Base-by-base conservation (phyloP, 2,113 vertebrate genomes). In the Castor canadensis region DNA sequence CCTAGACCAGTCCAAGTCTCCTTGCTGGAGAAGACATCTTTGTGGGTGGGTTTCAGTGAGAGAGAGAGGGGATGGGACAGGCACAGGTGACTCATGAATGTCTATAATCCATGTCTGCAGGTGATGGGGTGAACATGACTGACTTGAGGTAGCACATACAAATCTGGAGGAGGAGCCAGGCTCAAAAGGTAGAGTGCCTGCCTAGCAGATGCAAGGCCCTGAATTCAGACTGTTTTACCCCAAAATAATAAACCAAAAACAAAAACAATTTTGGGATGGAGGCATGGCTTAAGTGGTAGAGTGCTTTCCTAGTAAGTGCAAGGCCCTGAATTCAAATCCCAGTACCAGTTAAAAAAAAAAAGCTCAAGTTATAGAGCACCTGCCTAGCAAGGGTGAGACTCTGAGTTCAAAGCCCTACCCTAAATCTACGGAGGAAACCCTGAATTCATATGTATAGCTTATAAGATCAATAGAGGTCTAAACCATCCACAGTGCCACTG, bases 361-460 rank as follows among this genome's bases (percentile, higher is more conserved):
- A n/a, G n/a, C 26, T 87, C 49, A 22, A 10, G 0, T 58, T 66
- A n/a, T 20, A 58, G 67, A 35, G 16, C 13, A 26, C 28, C 4
- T 58, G 67, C 84, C 67, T 9, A 32, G 67, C 26, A 15, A 8
- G 9, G 2, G 43, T 6, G 12, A 35, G 12, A 38, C 13, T 28
- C 52, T 73, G n/a, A 22, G 54, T 43, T 28, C 54, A 26, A n/a
- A 45, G 17, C 12, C 26, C 30, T 52, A 86, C 49, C 45, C 20
- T 43, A n/a, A 22, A 84, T n/a, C 4, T 9, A 16, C 32, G 30
- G 47, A 47, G 3, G 26, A 40, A 72, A 66, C 49, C 60, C 32
- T 16, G 72, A 13, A 43, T 54, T 32, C 38, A 47, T 13, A 17
- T 0, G 3, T 2, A 15, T 0, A 76, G 79, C 15, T 85, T 8